Evolutionary conservation across 2,113 vertebrate species (phyloP), one percentile per base, ranked within the genome.

Genomic region (Pelusios castaneus): DNA sequence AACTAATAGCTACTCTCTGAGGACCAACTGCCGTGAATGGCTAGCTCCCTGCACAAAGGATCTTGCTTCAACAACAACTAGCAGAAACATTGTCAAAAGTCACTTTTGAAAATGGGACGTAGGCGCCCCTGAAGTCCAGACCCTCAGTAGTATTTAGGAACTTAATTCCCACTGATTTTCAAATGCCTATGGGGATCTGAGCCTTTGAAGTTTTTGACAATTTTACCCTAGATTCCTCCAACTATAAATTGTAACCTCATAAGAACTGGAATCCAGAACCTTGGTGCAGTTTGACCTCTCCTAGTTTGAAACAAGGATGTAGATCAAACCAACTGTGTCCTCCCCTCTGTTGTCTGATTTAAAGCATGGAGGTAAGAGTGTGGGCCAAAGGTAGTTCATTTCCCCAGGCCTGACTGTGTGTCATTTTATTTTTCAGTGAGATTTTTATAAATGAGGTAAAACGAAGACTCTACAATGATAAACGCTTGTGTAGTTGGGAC

Each of bases 361-460:
- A 54, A 85, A 94, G 73, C 85, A 75, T 81, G 1, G 5, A 12
- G 82, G 52, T 84, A 92, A 41, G 89, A 93, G 85, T 85, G 75
- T 49, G 52, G 63, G 83, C 87, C 84, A 63, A 80, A 80, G 34
- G 3, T 94, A 86, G 95, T 96, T 97, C 89, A 95, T 93, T 94
- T 92, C 88, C 89, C 43, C 63, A 91, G 78, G 87, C 79, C 93
- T 84, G 92, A 87, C 90, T 82, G 90, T 54, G 82, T 78, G 90
- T 84, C 94, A 45, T 92, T 67, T 93, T 88, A 90, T 95, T 95
- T 93, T 94, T 76, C 94, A 92, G 95, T 76, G 70, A 96, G 96
- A 79, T 85, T 90, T n/a, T 95, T 95, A 95, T 47, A 97, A 97
- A 96, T 45, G 93, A 95, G 92, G 88, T 84, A 80, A 95, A 96